A percentile compares a stretch with the other conserved stretches of the same genome.
phyloP scores from a whole-genome alignment of 2,113 vertebrate species.

The Crotalus helleri region DNA sequence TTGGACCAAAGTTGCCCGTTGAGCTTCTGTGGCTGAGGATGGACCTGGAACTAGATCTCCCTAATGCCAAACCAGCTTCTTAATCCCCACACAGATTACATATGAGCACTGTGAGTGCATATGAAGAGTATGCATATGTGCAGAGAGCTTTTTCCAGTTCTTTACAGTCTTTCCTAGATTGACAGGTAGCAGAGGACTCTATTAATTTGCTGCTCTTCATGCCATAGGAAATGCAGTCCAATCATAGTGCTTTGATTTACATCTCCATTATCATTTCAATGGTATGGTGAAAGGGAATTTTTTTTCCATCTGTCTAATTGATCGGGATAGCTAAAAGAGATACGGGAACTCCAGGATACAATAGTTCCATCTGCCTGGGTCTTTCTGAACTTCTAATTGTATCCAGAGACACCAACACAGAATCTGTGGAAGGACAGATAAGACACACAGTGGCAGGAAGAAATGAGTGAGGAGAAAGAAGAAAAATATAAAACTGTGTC shows the following conservation, averaged over 20 bases:
- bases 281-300: not conserved
- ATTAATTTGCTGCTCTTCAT: not conserved
- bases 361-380: not conserved
- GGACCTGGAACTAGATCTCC: not conserved
- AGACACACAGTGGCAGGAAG: slow-evolving; percentile 15
- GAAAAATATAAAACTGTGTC: slow-evolving; percentile 14
- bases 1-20: not conserved
- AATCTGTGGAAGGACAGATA: slow-evolving; percentile 5
- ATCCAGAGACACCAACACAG: not conserved
- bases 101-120: not conserved
- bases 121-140: not conserved
- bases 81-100: not conserved
- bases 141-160: not conserved
- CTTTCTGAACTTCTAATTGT: not conserved
- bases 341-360: not conserved
- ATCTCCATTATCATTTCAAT: not conserved
- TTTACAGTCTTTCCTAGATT: not conserved
- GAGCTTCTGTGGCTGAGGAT: not conserved
- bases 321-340: not conserved
- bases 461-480: slow-evolving; percentile 1
- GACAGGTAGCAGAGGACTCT: not conserved
- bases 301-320: not conserved
- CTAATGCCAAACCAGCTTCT: not conserved
- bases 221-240: not conserved
- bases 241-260: not conserved